A percentile compares a stretch with the other conserved stretches of the same genome.
These are phyloP conservation scores for Sebastes diaconus DNA, from an alignment of 2,797 vertebrate species.

Conservation along the genomic window DNA sequence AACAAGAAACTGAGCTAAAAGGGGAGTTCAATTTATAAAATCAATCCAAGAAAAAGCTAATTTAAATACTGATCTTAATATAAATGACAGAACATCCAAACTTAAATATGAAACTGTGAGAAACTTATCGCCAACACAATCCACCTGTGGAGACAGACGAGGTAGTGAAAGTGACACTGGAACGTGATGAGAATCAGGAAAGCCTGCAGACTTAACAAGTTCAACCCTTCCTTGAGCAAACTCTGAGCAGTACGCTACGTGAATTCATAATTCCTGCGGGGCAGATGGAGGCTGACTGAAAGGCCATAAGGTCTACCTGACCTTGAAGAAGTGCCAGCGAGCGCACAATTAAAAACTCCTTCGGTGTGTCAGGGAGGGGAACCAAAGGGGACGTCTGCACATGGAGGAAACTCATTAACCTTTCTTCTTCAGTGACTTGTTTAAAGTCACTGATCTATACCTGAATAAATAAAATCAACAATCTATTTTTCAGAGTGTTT, in stretches of 20 bases:
- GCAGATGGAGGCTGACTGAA: slow-evolving; percentile 65
- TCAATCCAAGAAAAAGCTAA: not conserved
- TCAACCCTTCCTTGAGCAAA: slow-evolving; percentile 6
- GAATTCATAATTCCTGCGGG: slow-evolving; percentile 47
- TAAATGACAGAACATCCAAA: not conserved
- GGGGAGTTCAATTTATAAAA: not conserved
- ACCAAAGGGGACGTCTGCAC: slow-evolving; percentile 10
- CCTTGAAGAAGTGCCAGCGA: slow-evolving; percentile 63
- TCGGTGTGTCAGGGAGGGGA: slow-evolving; percentile 32
- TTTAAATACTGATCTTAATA: not conserved
- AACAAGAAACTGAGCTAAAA: no score
- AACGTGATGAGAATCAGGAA: slow-evolving; percentile 25
- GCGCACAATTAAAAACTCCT: slow-evolving; percentile 51
- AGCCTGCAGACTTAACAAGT: slow-evolving; percentile 15
- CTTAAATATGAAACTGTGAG: not conserved
- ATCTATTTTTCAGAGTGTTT: not conserved
- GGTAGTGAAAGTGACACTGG: slow-evolving; percentile 28
- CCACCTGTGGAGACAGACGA: slow-evolving; percentile 4
- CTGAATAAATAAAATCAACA: not conserved
- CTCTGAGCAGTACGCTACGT: slow-evolving; percentile 12
- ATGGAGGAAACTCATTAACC: slow-evolving; percentile 50
- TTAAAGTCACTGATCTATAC: slow-evolving; percentile 5
- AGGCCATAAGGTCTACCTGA: slow-evolving; percentile 67
- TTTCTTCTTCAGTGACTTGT: slow-evolving; percentile 18
- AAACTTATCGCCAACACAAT: not conserved